phyloP scores from a whole-genome alignment of 2,113 vertebrate genomes.

The Onychostoma macrolepis region DNA sequence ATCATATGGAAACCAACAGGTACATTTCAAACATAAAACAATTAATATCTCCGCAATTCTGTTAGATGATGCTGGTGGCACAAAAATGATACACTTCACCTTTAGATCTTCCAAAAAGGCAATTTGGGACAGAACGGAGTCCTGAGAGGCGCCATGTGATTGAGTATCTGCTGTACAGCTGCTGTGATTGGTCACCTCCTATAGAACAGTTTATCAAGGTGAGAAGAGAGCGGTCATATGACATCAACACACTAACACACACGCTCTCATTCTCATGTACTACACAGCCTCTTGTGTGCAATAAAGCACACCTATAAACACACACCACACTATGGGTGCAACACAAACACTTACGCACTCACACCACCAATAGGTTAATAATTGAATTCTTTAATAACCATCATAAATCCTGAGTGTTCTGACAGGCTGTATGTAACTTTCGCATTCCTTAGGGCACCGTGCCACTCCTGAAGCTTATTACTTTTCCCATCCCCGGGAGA shows the following conservation, averaged over 20 bases:
- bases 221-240: not conserved
- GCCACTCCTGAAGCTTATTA: constrained; percentile 49
- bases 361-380: constrained; percentile 50
- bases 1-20: too few species aligned
- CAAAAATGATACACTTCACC: not conserved
- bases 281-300: not conserved
- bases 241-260: constrained; percentile 31
- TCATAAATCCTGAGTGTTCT: constrained; percentile 50
- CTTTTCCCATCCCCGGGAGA: constrained; percentile 21
- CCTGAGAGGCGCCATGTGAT: not conserved
- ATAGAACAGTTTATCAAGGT: constrained; percentile 4
- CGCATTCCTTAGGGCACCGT: constrained; percentile 43
- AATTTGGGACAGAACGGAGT: not conserved
- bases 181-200: constrained; percentile 11
- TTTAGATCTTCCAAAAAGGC: not conserved
- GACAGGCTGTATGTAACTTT: constrained; percentile 46
- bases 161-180: not conserved
- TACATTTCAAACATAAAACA: not conserved
- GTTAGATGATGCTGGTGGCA: not conserved
- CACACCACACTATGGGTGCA: not conserved
- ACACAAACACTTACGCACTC: constrained; percentile 30
- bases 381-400: constrained; percentile 68
- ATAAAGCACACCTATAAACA: constrained; percentile 29
- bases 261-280: constrained; percentile 7
- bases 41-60: not conserved